phyloP scores from a whole-genome alignment of 35 echinoderm and acorn worm genomes.

The Diadema setosum region DNA sequence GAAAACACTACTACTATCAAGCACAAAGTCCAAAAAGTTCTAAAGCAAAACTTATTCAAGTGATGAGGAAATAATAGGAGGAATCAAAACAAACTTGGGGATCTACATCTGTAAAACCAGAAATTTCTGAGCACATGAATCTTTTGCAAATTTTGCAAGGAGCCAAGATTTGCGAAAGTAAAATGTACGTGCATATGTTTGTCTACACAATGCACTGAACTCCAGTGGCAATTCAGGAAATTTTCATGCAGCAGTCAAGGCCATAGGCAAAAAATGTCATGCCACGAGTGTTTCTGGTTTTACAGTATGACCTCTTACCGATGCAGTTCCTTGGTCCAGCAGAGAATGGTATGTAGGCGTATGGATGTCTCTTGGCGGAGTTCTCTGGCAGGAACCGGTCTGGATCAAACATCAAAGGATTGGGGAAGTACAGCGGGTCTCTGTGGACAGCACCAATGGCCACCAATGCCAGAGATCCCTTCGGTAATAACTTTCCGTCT shows the following conservation, averaged over 20 bases:
- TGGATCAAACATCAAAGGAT: conserved; percentile 77
- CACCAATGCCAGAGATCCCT: conserved; percentile 16
- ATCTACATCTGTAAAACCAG: too few relatives aligned
- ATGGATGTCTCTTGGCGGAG: conserved; percentile 56
- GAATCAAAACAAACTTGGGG: too few relatives aligned
- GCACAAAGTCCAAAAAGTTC: too few relatives aligned
- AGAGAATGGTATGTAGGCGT: conserved; percentile 91
- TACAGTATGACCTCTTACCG: conserved; percentile 38
- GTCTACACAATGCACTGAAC: neutral
- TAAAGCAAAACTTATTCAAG: too few relatives aligned
- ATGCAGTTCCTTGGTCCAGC: conserved; percentile 95
- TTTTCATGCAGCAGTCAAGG: neutral
- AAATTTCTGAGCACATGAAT: too few relatives aligned
- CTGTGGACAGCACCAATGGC: conserved; percentile 42
- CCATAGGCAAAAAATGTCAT: neutral
- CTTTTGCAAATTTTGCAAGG: too few relatives aligned
- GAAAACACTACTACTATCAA: too few relatives aligned
- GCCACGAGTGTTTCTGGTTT: too few relatives aligned
- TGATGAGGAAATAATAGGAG: too few relatives aligned
- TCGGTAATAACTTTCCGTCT: conserved; percentile 75
- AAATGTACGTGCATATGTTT: neutral
- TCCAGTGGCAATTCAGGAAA: neutral
- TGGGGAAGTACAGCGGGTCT: conserved; percentile 62
- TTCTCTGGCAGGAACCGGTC: conserved; percentile 68
- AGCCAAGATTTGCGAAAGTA: too few relatives aligned